Evolutionary conservation across 2,888 invertebrate genomes (phyloP).

Genomic region (Harpagoxenus sublaevis): DNA sequence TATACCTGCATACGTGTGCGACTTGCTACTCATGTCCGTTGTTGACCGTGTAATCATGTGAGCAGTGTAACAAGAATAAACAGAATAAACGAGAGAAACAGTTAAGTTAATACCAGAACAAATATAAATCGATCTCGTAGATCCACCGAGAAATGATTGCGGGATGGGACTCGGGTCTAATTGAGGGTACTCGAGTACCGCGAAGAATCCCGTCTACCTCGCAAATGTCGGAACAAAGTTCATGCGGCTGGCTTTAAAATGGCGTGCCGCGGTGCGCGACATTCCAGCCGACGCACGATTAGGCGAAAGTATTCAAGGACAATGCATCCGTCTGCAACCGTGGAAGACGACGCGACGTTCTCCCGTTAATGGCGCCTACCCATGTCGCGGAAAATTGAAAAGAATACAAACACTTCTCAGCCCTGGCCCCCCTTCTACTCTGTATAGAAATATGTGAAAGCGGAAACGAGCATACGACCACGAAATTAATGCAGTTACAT

Average conservation of each 20-base stretch:
- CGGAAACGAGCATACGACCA: not conserved
- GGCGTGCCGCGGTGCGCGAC: conserved; percentile 64
- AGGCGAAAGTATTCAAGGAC: conserved; percentile 80
- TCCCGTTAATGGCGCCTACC: conserved; percentile 67
- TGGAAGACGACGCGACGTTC: conserved; percentile 62
- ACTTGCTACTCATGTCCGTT: not conserved
- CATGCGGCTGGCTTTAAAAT: conserved; percentile 67
- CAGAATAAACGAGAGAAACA: conserved; percentile 24
- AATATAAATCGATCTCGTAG: conserved; percentile 12
- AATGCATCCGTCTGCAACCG: conserved; percentile 72
- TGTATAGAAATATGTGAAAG: not conserved
- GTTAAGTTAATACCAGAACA: conserved; percentile 22
- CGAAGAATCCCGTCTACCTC: not conserved
- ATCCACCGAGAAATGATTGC: not conserved
- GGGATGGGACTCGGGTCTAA: not conserved
- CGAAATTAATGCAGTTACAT: not conserved
- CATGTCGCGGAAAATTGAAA: conserved; percentile 61
- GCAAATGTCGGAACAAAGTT: conserved; percentile 38
- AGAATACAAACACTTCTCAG: conserved; percentile 6
- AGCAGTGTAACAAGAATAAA: conserved; percentile 1
- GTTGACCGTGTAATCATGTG: conserved; percentile 6
- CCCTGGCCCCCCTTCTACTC: not conserved
- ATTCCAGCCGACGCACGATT: conserved; percentile 62
- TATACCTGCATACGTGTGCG: not conserved
- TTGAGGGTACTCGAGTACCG: not conserved